A percentile compares a stretch with the other conserved stretches of the same genome.
Evolutionary conservation across 2,113 vertebrate species (phyloP).

Genomic region (Phalacrocorax brasilianus): DNA sequence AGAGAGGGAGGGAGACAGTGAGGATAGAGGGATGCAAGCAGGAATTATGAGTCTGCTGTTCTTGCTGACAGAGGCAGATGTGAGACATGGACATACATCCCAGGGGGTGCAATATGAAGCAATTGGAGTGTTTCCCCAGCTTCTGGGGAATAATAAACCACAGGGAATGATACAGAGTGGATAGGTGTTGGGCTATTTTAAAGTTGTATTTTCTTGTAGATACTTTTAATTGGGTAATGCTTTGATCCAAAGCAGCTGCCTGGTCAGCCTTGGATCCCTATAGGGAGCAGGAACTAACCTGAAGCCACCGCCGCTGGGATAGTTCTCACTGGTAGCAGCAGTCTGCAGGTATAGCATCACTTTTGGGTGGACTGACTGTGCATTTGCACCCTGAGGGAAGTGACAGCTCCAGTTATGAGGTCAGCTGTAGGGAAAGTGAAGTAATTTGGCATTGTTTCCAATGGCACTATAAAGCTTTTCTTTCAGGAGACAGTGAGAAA

Average conservation of each 20-base stretch:
- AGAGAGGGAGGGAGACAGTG: neutral
- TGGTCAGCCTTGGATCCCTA: neutral
- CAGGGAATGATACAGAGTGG: neutral
- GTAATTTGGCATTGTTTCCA: neutral
- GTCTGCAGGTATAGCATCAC: neutral
- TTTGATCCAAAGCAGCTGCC: neutral
- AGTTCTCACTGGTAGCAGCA: neutral
- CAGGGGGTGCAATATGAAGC: neutral
- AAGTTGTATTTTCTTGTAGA: neutral
- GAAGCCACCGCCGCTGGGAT: accelerated
- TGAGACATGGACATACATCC: neutral
- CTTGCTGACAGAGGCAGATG: neutral
- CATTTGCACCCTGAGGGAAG: accelerated
- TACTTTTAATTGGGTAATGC: neutral
- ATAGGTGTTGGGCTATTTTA: neutral
- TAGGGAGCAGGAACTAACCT: neutral
- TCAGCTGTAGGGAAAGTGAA: neutral
- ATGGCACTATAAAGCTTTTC: neutral
- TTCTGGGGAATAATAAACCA: neutral
- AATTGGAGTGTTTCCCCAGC: neutral
- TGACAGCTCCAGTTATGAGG: neutral
- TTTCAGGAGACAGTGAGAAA: neutral
- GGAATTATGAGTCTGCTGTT: neutral
- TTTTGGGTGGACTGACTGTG: neutral
- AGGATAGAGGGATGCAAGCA: neutral